Percentiles rank a stretch among this genome's conserved stretches.
phyloP scores from a whole-genome alignment of 2,113 vertebrate species.

The Hippocampus barbouri region DNA sequence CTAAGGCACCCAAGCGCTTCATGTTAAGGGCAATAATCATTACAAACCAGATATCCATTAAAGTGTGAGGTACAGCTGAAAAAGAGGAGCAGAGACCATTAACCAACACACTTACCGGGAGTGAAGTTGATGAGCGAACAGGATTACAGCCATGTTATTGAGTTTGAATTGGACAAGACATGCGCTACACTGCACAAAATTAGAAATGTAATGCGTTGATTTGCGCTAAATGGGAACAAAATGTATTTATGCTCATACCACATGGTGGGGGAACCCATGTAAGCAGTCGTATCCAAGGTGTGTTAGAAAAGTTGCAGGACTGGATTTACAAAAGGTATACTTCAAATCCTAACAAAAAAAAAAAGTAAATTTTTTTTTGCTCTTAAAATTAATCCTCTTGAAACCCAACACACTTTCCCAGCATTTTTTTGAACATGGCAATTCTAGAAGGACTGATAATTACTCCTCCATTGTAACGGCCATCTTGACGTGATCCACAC shows the following conservation, averaged over 20 bases:
- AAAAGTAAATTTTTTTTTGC: not conserved
- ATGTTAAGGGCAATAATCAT: conserved; percentile 87
- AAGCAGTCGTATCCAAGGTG: conserved; percentile 47
- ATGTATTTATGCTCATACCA: conserved; percentile 59
- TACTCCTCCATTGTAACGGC: no score
- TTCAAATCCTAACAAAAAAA: not conserved
- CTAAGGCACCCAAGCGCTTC: conserved; percentile 75
- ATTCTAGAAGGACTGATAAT: no score
- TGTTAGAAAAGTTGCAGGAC: not conserved
- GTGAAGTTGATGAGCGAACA: conserved; percentile 74
- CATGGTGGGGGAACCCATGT: conserved; percentile 53
- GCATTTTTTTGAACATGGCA: not conserved
- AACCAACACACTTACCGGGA: conserved; percentile 74
- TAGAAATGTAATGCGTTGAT: conserved; percentile 60
- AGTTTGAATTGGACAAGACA: conserved; percentile 75
- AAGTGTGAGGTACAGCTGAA: conserved; percentile 93
- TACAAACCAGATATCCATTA: conserved; percentile 94
- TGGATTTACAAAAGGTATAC: not conserved
- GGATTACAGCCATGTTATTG: conserved; percentile 71
- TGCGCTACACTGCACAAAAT: conserved; percentile 67
- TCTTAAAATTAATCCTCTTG: not conserved
- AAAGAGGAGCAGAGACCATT: conserved; percentile 91
- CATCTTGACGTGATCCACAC: no score
- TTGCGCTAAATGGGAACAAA: conserved; percentile 58
- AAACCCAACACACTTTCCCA: not conserved